These are phyloP conservation scores for Corvus hawaiiensis DNA, from an alignment of 2,113 vertebrate genomes.

Conservation along the genomic window DNA sequence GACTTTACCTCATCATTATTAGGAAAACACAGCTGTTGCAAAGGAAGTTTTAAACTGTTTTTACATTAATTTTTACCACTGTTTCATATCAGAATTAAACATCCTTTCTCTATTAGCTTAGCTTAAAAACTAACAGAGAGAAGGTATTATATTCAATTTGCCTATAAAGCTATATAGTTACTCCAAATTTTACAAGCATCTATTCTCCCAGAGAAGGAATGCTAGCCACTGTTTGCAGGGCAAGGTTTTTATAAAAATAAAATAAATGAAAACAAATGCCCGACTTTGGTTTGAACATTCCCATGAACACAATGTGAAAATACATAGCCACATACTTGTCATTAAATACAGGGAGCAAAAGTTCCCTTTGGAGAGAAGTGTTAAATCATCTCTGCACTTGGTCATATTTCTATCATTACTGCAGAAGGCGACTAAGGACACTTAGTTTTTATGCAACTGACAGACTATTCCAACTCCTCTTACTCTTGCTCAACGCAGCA, in stretches of 20 bases:
- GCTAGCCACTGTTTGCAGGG: background rate
- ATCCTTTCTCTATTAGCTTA: background rate
- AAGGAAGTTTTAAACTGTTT: background rate
- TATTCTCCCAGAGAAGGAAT: background rate
- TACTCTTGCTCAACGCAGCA: accelerated
- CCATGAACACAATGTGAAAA: background rate
- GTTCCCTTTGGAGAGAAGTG: background rate
- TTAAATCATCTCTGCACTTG: background rate
- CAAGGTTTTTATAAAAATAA: background rate
- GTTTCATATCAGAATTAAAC: background rate
- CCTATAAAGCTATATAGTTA: background rate
- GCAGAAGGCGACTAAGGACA: background rate
- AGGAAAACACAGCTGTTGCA: background rate
- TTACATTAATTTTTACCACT: background rate
- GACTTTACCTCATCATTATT: background rate
- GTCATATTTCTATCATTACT: background rate
- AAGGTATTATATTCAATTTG: background rate
- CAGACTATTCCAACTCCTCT: accelerated
- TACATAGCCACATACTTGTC: too few species aligned
- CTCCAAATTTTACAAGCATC: background rate
- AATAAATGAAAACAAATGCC: background rate
- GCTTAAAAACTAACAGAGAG: background rate
- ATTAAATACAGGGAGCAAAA: background rate
- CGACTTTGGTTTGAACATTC: background rate
- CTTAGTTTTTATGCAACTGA: accelerated